These are phyloP conservation scores for Mythimna pallens DNA, from an alignment of 2,888 invertebrate species.

Conservation along the genomic window DNA sequence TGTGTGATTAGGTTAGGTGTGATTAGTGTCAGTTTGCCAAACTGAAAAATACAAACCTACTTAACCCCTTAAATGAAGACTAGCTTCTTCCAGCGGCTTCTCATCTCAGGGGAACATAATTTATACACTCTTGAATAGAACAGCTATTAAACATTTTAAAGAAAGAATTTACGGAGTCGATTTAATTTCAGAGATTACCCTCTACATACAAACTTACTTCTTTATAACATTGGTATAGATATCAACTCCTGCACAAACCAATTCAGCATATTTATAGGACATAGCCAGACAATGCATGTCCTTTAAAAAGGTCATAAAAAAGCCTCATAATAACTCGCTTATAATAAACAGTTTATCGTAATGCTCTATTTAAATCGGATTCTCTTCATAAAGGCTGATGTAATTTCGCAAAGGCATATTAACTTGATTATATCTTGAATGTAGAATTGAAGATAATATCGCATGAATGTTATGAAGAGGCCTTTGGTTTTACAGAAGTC, in stretches of 20 bases:
- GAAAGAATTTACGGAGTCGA: too few relatives aligned
- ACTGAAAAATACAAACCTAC: too few relatives aligned
- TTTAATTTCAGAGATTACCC: too few relatives aligned
- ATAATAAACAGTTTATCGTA: conserved; percentile 51
- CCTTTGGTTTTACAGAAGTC: not conserved
- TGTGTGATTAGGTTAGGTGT: too few relatives aligned
- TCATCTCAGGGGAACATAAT: too few relatives aligned
- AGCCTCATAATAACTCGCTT: conserved; percentile 11
- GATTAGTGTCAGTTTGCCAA: too few relatives aligned
- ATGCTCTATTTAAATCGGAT: conserved; percentile 53
- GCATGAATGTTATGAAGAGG: conserved; percentile 3
- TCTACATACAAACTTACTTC: not conserved
- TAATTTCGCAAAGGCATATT: conserved; percentile 36
- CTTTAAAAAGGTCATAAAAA: conserved; percentile 38
- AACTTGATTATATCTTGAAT: conserved; percentile 30
- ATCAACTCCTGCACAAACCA: conserved; percentile 1
- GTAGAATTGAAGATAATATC: conserved; percentile 50
- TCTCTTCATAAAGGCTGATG: conserved; percentile 22
- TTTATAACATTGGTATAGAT: not conserved
- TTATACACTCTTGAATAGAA: too few relatives aligned
- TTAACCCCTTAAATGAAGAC: too few relatives aligned
- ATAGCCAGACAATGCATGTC: conserved; percentile 17
- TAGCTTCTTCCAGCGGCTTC: too few relatives aligned
- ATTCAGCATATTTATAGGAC: conserved; percentile 25
- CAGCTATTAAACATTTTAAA: too few relatives aligned